Conservation (phyloP, 1,140 invertebrate species). For the Ceratitis capitata region DNA sequence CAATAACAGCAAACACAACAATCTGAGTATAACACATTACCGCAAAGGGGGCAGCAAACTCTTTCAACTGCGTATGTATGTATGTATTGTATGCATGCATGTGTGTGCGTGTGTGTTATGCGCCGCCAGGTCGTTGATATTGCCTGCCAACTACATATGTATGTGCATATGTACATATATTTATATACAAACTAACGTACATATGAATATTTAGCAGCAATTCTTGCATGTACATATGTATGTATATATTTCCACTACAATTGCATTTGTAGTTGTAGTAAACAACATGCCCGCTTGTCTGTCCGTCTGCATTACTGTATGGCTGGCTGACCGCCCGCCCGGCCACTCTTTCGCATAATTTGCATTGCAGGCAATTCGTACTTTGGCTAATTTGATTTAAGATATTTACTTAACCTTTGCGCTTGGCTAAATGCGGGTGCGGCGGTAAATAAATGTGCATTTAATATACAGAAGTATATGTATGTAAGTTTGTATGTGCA, state of each 20-base stretch:
- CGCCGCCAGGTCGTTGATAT: not conserved
- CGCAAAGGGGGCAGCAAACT: not conserved
- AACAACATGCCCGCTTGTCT: not conserved
- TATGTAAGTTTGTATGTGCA: not conserved
- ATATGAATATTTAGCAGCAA: not conserved
- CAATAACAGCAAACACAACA: not conserved
- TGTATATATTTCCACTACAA: not conserved
- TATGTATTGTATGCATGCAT: not conserved
- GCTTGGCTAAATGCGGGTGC: not conserved
- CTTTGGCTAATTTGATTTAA: slow-evolving; percentile 38
- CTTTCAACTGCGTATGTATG: not conserved
- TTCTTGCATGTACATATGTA: not conserved
- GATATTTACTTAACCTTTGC: slow-evolving; percentile 38
- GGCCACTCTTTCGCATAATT: slow-evolving; percentile 25
- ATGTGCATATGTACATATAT: not conserved
- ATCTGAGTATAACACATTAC: not conserved
- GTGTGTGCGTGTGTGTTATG: not conserved
- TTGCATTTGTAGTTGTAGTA: not conserved
- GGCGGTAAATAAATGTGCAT: not conserved
- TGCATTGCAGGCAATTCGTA: slow-evolving; percentile 34
- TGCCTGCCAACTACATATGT: not conserved
- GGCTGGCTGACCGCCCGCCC: not conserved
- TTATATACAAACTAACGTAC: not conserved
- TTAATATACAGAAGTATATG: not conserved
- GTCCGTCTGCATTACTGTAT: not conserved